Evolutionary conservation across 2,888 invertebrate species (phyloP).

Genomic region (Lordiphosa andalusiaca): DNA sequence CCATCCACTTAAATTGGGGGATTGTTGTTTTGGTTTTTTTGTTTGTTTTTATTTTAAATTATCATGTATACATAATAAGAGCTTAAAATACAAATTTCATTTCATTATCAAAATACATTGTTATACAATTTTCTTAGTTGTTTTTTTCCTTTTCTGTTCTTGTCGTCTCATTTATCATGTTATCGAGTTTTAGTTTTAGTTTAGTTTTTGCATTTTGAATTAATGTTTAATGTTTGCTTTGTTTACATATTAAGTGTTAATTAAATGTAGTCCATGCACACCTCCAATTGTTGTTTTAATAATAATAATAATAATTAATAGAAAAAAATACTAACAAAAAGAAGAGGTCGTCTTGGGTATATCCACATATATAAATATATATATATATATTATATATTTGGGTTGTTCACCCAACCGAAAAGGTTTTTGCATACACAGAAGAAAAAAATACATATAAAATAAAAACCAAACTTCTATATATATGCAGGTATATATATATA

Average conservation of each 20-base stretch:
- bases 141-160: slow-evolving; percentile 33
- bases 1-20: too few relatives aligned
- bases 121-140: slow-evolving; percentile 70
- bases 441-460: slow-evolving; percentile 40
- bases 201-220: slow-evolving; percentile 23
- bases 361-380: slow-evolving; percentile 27
- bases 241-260: slow-evolving; percentile 11
- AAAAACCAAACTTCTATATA: too few relatives aligned
- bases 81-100: slow-evolving; percentile 71
- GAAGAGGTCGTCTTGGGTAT: slow-evolving; percentile 67
- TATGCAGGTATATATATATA: neutral
- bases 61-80: slow-evolving; percentile 65
- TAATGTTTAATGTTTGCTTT: slow-evolving; percentile 10
- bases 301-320: slow-evolving; percentile 61
- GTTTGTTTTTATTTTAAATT: slow-evolving; percentile 53
- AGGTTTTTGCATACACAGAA: slow-evolving; percentile 3
- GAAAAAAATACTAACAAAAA: slow-evolving; percentile 70
- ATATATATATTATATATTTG: slow-evolving; percentile 13
- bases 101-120: slow-evolving; percentile 73
- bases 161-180: neutral
- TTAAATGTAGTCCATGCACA: too few relatives aligned
- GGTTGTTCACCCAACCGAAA: too few relatives aligned
- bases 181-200: neutral
- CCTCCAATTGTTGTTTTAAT: slow-evolving; percentile 20
- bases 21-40: slow-evolving; percentile 5